These are phyloP conservation scores for Mimas tiliae DNA, from an alignment of 2,888 invertebrate species.

Conservation along the genomic window DNA sequence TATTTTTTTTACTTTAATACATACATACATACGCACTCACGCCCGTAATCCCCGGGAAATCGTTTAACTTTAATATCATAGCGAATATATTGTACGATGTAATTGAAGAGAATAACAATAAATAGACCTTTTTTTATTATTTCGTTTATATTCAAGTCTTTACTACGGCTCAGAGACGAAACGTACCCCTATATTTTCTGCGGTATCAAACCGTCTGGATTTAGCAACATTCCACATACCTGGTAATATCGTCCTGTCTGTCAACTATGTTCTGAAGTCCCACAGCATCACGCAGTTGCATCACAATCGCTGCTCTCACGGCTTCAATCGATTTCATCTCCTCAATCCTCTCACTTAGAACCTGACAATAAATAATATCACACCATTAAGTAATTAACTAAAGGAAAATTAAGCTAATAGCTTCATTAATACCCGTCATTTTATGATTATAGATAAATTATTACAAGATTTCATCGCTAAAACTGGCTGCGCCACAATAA, in stretches of 20 bases:
- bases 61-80: too few species aligned
- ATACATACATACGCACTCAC: too few species aligned
- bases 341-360: slow-evolving; percentile 86
- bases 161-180: too few species aligned
- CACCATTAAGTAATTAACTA: background rate
- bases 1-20: too few species aligned
- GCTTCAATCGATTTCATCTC: slow-evolving; percentile 92
- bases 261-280: slow-evolving; percentile 89
- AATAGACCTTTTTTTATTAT: background rate
- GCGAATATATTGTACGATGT: too few species aligned
- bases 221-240: slow-evolving; percentile 68
- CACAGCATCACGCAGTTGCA: slow-evolving; percentile 93
- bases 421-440: slow-evolving; percentile 10
- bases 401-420: background rate
- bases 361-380: slow-evolving; percentile 41
- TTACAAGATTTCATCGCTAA: background rate
- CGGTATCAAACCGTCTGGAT: background rate
- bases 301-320: slow-evolving; percentile 92
- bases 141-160: too few species aligned
- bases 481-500: background rate
- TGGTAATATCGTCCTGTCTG: slow-evolving; percentile 89
- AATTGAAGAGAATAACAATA: too few species aligned
- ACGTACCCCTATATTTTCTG: background rate
- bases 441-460: slow-evolving; percentile 1
- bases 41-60: too few species aligned